Conservation (phyloP, 2,888 invertebrate species). For the Trichopria drosophilae region DNA sequence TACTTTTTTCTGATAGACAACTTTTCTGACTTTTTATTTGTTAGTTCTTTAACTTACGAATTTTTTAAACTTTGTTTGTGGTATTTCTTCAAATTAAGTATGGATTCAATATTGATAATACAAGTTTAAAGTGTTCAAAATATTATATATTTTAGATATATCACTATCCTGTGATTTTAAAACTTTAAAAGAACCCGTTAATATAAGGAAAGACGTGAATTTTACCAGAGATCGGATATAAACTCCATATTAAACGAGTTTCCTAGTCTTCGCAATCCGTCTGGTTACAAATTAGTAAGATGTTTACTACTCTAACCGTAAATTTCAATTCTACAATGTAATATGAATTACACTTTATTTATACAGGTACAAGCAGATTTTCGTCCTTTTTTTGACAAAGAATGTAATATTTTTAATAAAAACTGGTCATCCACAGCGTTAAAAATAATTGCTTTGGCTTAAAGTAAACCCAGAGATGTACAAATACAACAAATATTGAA, state of each 20-base stretch:
- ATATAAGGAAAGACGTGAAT: slow-evolving; percentile 12
- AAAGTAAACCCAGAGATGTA: no score
- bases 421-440: slow-evolving; percentile 7
- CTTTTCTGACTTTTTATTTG: no score
- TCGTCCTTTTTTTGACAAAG: not conserved
- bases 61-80: no score
- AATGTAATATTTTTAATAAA: slow-evolving; percentile 1
- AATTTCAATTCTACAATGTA: no score
- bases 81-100: no score
- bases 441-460: slow-evolving; percentile 11
- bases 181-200: slow-evolving; percentile 12
- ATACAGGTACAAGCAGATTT: slow-evolving; percentile 18
- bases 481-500: no score
- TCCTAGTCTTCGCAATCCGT: slow-evolving; percentile 19
- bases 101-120: no score
- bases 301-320: slow-evolving; percentile 4
- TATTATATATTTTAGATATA: slow-evolving; percentile 14
- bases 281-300: slow-evolving; percentile 23
- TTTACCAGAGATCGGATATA: slow-evolving; percentile 14
- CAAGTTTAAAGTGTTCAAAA: no score
- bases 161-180: slow-evolving; percentile 15
- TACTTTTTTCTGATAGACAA: no score
- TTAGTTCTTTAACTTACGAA: no score
- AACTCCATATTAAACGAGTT: slow-evolving; percentile 14
- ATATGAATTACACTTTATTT: no score